These are phyloP conservation scores for Sarotherodon lohbergeri DNA, from an alignment of 2,113 vertebrate species.

Conservation along the genomic window DNA sequence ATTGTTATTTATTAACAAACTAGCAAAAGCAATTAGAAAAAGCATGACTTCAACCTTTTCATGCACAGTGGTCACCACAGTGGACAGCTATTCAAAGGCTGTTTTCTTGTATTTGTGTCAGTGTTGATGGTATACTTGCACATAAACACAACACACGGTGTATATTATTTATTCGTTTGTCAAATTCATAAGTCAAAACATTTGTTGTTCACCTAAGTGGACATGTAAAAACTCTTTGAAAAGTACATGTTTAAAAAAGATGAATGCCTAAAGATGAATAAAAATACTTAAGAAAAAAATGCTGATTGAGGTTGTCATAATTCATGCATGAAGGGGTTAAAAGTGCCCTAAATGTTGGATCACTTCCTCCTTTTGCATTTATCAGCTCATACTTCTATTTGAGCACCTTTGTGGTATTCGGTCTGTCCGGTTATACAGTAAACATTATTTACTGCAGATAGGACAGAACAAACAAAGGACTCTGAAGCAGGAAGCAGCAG, in stretches of 20 bases:
- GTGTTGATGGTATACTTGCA: not conserved
- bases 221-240: not conserved
- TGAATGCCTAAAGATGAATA: not conserved
- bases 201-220: not conserved
- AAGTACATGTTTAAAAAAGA: not conserved
- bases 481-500: not conserved
- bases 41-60: not conserved
- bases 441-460: not conserved
- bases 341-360: accelerated
- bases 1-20: not conserved
- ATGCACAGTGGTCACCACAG: not conserved
- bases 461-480: not conserved
- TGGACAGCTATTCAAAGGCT: not conserved
- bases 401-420: not conserved
- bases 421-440: not conserved
- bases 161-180: not conserved
- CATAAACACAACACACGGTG: not conserved
- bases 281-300: not conserved
- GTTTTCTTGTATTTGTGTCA: not conserved
- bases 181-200: not conserved
- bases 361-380: not conserved
- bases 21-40: not conserved
- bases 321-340: not conserved
- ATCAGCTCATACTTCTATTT: not conserved
- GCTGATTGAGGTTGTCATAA: not conserved